These are phyloP conservation scores for Chiroxiphia lanceolata DNA, from an alignment of 2,797 vertebrate genomes.

Conservation along the genomic window DNA sequence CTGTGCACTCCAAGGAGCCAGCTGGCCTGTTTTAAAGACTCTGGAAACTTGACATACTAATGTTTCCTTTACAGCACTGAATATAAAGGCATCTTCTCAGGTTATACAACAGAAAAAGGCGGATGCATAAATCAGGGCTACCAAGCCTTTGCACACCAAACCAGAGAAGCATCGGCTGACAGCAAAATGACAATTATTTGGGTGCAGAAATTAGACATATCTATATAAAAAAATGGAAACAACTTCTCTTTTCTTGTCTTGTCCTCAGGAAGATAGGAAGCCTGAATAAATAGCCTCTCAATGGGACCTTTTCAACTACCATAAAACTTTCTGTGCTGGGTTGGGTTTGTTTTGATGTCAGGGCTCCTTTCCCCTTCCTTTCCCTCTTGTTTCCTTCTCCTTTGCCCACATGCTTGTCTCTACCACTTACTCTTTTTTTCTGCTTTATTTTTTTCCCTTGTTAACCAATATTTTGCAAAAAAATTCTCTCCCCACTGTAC, in stretches of 20 bases:
- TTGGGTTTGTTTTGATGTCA: neutral
- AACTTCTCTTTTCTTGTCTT: neutral
- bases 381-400: neutral
- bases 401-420: neutral
- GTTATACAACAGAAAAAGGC: neutral
- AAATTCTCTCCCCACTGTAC: neutral
- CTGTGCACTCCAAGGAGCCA: conserved; percentile 31
- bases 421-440: neutral
- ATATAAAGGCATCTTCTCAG: neutral
- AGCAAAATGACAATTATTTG: neutral
- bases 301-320: neutral
- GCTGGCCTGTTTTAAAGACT: conserved; percentile 40
- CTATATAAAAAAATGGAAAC: neutral
- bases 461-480: neutral
- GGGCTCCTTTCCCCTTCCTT: neutral
- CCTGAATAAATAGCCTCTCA: neutral
- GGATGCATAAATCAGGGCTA: neutral
- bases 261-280: neutral
- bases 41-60: conserved; percentile 45
- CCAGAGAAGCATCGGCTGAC: neutral
- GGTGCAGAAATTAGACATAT: neutral
- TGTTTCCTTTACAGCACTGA: neutral
- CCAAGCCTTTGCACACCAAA: neutral
- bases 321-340: neutral
- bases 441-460: neutral